phyloP scores from a whole-genome alignment of 2,888 invertebrate species.

The Morinoia aosen region DNA sequence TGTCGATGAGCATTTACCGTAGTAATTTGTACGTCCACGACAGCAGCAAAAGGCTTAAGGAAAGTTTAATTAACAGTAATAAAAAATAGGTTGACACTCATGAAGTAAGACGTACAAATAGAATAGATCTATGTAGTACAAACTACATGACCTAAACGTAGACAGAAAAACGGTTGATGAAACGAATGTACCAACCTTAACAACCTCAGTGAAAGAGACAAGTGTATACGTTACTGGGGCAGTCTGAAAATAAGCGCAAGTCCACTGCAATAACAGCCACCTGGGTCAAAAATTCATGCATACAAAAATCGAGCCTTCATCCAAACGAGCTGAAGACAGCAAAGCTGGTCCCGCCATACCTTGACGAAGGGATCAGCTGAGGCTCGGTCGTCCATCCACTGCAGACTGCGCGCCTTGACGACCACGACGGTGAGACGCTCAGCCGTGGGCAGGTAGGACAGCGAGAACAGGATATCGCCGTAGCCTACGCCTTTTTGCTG shows the following conservation, averaged over 20 bases:
- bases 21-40: too few relatives aligned
- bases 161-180: too few relatives aligned
- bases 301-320: not conserved
- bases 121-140: too few relatives aligned
- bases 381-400: constrained; percentile 75
- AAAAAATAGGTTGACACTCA: too few relatives aligned
- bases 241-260: not conserved
- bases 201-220: too few relatives aligned
- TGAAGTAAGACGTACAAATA: too few relatives aligned
- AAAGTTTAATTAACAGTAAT: too few relatives aligned
- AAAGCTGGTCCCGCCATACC: constrained; percentile 72
- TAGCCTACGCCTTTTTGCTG: constrained; percentile 78
- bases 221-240: too few relatives aligned
- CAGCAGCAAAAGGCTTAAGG: too few relatives aligned
- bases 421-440: constrained; percentile 84
- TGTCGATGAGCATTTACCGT: too few relatives aligned
- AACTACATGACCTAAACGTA: too few relatives aligned
- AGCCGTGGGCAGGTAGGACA: constrained; percentile 86
- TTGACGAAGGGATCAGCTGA: constrained; percentile 84
- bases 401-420: constrained; percentile 83
- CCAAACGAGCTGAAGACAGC: not conserved
- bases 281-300: not conserved
- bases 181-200: too few relatives aligned
- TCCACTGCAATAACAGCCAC: not conserved
- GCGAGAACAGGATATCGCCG: constrained; percentile 85